Percentiles rank a stretch among this genome's conserved stretches.
Evolutionary conservation across 2,113 vertebrate species (phyloP).

Genomic region (Sclerurus mexicanus): DNA sequence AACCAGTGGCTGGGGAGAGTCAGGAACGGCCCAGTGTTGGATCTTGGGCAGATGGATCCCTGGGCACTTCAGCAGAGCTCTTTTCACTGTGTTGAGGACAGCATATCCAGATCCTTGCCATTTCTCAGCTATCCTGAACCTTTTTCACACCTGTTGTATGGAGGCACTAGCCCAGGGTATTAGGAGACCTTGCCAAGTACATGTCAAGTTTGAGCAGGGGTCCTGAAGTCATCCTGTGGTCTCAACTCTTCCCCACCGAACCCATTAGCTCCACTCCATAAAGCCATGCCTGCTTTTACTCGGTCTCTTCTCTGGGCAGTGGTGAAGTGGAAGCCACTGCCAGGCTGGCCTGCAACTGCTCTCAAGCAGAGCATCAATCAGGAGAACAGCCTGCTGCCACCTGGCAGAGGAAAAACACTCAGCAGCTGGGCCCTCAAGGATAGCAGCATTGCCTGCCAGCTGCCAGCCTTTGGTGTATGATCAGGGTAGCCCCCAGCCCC

Average conservation of each 20-base stretch:
- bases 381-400: neutral
- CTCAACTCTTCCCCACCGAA: neutral
- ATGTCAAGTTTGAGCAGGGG: neutral
- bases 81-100: neutral
- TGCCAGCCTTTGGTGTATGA: neutral
- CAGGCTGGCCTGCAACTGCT: neutral
- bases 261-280: neutral
- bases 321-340: neutral
- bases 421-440: neutral
- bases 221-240: neutral
- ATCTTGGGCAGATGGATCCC: neutral
- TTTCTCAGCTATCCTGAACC: neutral
- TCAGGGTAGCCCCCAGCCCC: neutral
- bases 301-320: neutral
- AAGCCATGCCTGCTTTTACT: neutral
- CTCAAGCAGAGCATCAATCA: neutral
- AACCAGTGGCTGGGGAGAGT: rapidly evolving
- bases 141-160: neutral
- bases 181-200: neutral
- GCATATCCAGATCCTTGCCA: neutral
- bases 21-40: neutral
- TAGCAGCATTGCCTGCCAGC: rapidly evolving
- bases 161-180: neutral
- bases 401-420: neutral
- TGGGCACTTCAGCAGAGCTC: neutral